A percentile compares a stretch with the other conserved stretches of the same genome.
phyloP scores from a whole-genome alignment of 2,888 invertebrate species.

The Malthinus seriepunctatus region DNA sequence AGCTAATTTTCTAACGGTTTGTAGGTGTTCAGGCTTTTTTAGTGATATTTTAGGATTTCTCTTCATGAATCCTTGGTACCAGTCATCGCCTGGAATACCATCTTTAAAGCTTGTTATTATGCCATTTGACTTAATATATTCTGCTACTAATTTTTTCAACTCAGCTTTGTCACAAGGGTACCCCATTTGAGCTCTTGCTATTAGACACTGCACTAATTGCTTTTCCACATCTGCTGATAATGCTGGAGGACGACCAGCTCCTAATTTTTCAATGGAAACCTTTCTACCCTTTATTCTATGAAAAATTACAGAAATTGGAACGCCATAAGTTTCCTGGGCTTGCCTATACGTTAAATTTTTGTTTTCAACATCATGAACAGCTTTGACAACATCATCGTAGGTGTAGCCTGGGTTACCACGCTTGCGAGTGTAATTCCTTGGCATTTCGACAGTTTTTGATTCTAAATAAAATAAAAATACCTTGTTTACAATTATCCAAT shows the following conservation, averaged over 20 bases:
- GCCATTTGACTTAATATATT: not conserved
- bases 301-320: not conserved
- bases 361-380: not conserved
- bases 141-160: not conserved
- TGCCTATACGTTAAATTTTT: not conserved
- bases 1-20: slow-evolving; percentile 9
- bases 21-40: slow-evolving; percentile 29
- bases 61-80: too few species aligned
- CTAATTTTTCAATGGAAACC: not conserved
- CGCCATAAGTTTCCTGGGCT: not conserved
- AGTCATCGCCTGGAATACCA: too few species aligned
- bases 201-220: not conserved
- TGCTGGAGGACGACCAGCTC: not conserved
- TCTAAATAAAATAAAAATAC: too few species aligned
- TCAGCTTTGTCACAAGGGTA: slow-evolving; percentile 6
- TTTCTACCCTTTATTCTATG: not conserved
- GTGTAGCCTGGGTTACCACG: not conserved
- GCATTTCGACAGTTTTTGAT: too few species aligned
- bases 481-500: too few species aligned
- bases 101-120: slow-evolving; percentile 25
- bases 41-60: too few species aligned
- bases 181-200: not conserved
- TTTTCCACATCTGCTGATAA: not conserved
- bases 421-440: too few species aligned
- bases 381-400: not conserved